Conservation (phyloP, 1,140 invertebrate species). For the Musca vetustissima region DNA sequence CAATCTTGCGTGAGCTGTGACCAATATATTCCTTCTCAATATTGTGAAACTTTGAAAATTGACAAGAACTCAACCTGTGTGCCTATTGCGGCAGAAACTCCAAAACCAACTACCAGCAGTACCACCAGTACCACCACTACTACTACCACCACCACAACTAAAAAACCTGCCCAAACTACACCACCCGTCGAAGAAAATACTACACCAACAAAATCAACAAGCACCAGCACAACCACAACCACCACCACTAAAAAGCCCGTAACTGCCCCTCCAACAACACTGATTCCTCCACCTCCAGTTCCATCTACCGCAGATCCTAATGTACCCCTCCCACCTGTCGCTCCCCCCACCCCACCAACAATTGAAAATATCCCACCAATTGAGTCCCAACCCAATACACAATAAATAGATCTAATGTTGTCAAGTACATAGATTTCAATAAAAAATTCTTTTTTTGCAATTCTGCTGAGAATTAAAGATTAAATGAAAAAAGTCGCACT, state of each 20-base stretch:
- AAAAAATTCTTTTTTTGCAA: too few species aligned
- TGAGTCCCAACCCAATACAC: neutral
- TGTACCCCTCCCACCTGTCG: constrained; percentile 10
- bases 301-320: neutral
- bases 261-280: constrained; percentile 12
- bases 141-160: constrained; percentile 6
- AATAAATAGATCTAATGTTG: too few species aligned
- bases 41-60: constrained; percentile 1
- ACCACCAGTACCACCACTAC: neutral
- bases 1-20: constrained; percentile 3
- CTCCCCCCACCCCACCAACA: constrained; percentile 6
- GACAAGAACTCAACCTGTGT: neutral
- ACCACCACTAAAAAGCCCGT: neutral
- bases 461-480: too few species aligned
- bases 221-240: neutral
- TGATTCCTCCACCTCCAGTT: neutral
- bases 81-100: neutral
- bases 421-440: too few species aligned
- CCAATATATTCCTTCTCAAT: neutral
- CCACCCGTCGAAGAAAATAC: too few species aligned
- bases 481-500: too few species aligned
- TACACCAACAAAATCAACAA: neutral
- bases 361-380: neutral
- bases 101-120: neutral
- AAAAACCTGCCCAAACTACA: neutral